Evolutionary conservation across 1,140 invertebrate species (phyloP).

Genomic region (Pomacea maculata): DNA sequence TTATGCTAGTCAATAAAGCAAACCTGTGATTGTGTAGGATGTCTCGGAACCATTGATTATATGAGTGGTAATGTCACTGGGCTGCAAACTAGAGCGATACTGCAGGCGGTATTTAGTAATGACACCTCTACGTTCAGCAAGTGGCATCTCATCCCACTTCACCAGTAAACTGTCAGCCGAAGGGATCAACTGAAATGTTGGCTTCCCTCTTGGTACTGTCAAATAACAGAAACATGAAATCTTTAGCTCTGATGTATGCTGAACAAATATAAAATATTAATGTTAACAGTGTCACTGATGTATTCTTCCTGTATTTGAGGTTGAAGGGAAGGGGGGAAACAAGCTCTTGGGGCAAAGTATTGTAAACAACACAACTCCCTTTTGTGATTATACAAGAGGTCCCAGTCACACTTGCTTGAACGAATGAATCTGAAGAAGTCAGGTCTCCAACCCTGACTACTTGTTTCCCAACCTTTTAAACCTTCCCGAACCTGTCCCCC

Average conservation of each 20-base stretch:
- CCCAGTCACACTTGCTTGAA: background rate
- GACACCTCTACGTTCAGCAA: slow-evolving; percentile 70
- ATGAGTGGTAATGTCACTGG: slow-evolving; percentile 8
- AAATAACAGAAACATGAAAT: slow-evolving; percentile 23
- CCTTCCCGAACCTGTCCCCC: too few relatives aligned
- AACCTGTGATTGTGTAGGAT: background rate
- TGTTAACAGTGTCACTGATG: too few relatives aligned
- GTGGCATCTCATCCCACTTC: slow-evolving; percentile 71
- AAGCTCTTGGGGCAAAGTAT: too few relatives aligned
- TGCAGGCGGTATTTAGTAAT: slow-evolving; percentile 73
- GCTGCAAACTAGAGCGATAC: slow-evolving; percentile 64
- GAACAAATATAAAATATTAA: too few relatives aligned
- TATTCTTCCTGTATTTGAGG: too few relatives aligned
- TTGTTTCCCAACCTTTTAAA: too few relatives aligned
- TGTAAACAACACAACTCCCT: too few relatives aligned
- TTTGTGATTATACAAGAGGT: too few relatives aligned
- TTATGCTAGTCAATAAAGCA: background rate
- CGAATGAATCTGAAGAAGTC: too few relatives aligned
- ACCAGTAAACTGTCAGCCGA: slow-evolving; percentile 70
- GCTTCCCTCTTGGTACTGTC: slow-evolving; percentile 71
- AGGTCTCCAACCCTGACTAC: too few relatives aligned
- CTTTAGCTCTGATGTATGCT: background rate
- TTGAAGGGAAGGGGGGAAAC: too few relatives aligned
- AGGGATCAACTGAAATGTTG: slow-evolving; percentile 69
- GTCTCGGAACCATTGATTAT: slow-evolving; percentile 8